These are phyloP conservation scores for Arothron firmamentum DNA, from an alignment of 2,113 vertebrate species.

Conservation along the genomic window DNA sequence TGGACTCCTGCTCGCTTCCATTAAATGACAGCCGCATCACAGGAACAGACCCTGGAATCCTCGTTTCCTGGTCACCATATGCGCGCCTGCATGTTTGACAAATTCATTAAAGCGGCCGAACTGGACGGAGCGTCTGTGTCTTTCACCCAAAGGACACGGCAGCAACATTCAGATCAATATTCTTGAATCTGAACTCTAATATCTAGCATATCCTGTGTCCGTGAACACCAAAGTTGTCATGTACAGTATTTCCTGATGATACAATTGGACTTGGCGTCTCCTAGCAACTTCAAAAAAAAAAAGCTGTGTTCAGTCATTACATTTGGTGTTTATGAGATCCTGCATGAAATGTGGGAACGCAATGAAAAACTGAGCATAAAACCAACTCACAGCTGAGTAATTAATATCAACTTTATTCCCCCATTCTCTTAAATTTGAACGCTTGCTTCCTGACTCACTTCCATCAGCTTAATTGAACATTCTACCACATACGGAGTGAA, in stretches of 20 bases:
- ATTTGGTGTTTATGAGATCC: not conserved
- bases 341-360: not conserved
- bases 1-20: conserved; percentile 49
- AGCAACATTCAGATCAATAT: conserved; percentile 49
- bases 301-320: not conserved
- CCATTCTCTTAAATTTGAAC: not conserved
- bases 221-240: conserved; percentile 18
- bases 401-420: conserved; percentile 1
- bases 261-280: too few relatives aligned
- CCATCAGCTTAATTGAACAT: conserved; percentile 27
- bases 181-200: conserved; percentile 15
- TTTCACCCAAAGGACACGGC: conserved; percentile 26
- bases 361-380: not conserved
- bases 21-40: conserved; percentile 40
- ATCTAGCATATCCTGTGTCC: conserved; percentile 32
- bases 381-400: conserved; percentile 1
- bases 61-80: conserved; percentile 51
- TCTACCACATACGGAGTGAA: conserved; percentile 2
- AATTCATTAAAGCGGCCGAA: conserved; percentile 53
- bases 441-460: conserved; percentile 15
- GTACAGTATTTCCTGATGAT: too few relatives aligned
- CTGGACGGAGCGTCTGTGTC: conserved; percentile 36
- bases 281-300: not conserved
- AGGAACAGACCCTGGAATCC: conserved; percentile 45
- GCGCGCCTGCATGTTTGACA: conserved; percentile 28